A percentile compares a stretch with the other conserved stretches of the same genome.
phyloP scores from a whole-genome alignment of 2,113 vertebrate species.

The Hyperoodon ampullatus region DNA sequence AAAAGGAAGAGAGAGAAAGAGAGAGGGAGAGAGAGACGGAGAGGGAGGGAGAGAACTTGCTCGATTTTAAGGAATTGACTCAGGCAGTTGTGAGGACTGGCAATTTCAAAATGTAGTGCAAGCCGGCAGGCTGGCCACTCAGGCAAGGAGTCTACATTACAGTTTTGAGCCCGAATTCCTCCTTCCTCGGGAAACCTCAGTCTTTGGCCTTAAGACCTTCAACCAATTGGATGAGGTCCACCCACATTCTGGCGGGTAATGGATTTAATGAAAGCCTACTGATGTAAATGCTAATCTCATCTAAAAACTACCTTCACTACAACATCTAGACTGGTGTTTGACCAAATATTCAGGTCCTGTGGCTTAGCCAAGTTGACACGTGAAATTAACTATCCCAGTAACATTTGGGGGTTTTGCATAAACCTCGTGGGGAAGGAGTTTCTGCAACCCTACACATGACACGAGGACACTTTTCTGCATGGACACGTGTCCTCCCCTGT shows the following conservation, averaged over 20 bases:
- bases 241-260: neutral
- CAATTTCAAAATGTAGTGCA: neutral
- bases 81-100: neutral
- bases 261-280: neutral
- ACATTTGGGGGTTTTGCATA: neutral
- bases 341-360: neutral
- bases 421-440: neutral
- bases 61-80: slow-evolving; percentile 52
- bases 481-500: neutral
- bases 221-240: neutral
- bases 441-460: neutral
- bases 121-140: neutral
- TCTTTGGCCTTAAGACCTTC: neutral
- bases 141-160: neutral
- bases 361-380: neutral
- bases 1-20: neutral
- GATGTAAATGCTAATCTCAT: neutral
- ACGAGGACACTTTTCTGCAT: neutral
- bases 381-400: neutral
- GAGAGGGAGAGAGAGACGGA: neutral
- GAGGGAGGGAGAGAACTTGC: neutral
- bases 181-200: neutral
- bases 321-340: neutral
- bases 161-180: neutral
- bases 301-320: neutral